Conservation (phyloP, 1,140 invertebrate genomes). For the Tetragnatha versicolor region DNA sequence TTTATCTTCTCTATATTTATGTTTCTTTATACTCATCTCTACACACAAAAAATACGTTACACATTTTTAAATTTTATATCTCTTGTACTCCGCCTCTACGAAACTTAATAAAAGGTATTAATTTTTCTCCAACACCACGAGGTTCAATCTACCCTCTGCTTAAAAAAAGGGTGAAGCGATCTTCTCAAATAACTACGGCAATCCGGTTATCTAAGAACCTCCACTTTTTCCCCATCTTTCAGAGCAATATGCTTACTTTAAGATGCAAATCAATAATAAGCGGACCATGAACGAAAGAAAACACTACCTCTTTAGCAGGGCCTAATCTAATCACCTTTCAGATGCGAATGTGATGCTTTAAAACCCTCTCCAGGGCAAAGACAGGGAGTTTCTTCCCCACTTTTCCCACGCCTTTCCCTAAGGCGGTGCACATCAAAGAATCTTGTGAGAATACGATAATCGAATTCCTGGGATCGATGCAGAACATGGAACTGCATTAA, state of each 20-base stretch:
- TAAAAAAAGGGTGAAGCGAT: too few relatives aligned
- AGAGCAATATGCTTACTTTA: not conserved
- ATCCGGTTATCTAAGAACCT: too few relatives aligned
- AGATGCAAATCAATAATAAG: slow-evolving; percentile 4
- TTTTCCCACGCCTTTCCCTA: slow-evolving; percentile 24
- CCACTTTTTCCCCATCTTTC: too few relatives aligned
- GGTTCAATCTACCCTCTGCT: too few relatives aligned
- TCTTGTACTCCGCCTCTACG: too few relatives aligned
- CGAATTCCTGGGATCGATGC: slow-evolving; percentile 19
- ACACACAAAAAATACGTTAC: too few relatives aligned
- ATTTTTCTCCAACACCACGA: too few relatives aligned
- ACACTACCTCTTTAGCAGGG: slow-evolving; percentile 2
- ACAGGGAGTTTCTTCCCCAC: slow-evolving; percentile 24
- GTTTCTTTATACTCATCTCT: too few relatives aligned
- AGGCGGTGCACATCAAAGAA: slow-evolving; percentile 23
- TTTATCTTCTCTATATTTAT: too few relatives aligned
- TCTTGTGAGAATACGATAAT: slow-evolving; percentile 34
- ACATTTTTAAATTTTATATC: too few relatives aligned
- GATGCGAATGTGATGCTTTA: slow-evolving; percentile 20
- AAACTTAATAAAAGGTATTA: too few relatives aligned
- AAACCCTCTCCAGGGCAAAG: slow-evolving; percentile 13
- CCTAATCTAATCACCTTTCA: slow-evolving; percentile 29
- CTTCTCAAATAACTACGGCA: too few relatives aligned
- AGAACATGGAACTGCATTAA: slow-evolving; percentile 31
- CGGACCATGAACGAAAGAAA: slow-evolving; percentile 5